phyloP scores from a whole-genome alignment of 2,113 vertebrate genomes.

The Malurus cyaneus region DNA sequence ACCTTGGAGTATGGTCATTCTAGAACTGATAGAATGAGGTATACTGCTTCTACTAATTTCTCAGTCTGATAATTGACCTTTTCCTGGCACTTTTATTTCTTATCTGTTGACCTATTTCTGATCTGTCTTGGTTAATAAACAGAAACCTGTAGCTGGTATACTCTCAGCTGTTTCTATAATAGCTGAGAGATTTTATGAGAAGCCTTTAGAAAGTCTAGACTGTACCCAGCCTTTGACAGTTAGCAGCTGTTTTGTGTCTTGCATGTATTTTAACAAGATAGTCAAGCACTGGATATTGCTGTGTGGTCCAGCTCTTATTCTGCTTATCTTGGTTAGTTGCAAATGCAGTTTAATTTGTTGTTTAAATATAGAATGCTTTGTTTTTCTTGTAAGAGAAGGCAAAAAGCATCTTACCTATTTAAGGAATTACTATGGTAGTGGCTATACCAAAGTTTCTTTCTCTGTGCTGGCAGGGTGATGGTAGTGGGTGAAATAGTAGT shows the following conservation, averaged over 20 bases:
- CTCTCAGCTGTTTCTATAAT: neutral
- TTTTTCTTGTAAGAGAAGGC: neutral
- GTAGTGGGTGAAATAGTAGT: neutral
- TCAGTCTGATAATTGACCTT: neutral
- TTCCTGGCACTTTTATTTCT: neutral
- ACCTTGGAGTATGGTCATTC: neutral
- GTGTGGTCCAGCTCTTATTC: neutral
- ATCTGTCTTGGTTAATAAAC: neutral
- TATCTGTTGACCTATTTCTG: neutral
- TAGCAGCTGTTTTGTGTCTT: neutral
- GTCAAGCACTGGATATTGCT: neutral
- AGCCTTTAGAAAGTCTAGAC: neutral
- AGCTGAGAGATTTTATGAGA: neutral
- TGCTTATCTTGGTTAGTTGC: neutral
- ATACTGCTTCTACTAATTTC: neutral
- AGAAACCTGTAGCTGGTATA: neutral
- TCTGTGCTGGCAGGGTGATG: neutral
- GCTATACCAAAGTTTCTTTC: neutral
- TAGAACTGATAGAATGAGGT: neutral
- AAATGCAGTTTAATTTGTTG: neutral
- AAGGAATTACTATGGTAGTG: neutral
- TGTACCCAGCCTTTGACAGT: neutral
- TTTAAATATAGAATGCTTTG: neutral
- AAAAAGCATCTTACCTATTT: neutral
- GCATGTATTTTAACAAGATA: neutral